These are phyloP conservation scores for Gymnocephalus cernua DNA, from an alignment of 2,113 vertebrate species.

Conservation along the genomic window DNA sequence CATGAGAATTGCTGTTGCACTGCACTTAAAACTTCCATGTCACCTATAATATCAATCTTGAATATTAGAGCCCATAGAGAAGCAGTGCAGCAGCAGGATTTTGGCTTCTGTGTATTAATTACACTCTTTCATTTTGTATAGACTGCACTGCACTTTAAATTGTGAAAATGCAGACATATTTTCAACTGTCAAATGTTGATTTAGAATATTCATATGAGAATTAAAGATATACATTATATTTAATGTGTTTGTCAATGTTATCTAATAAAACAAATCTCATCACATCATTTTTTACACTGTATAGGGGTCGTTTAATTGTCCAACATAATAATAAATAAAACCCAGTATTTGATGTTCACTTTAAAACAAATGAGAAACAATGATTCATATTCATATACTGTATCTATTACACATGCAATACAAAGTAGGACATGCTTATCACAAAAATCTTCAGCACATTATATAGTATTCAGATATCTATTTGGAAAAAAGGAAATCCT, in stretches of 20 bases:
- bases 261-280: background rate
- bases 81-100: background rate
- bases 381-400: background rate
- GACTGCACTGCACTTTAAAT: conserved; percentile 51
- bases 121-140: conserved; percentile 18
- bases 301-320: too few relatives aligned
- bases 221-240: conserved; percentile 29
- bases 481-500: too few relatives aligned
- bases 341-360: background rate
- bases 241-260: background rate
- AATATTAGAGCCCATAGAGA: background rate
- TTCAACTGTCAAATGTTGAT: conserved; percentile 25
- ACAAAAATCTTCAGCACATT: background rate
- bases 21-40: background rate
- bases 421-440: background rate
- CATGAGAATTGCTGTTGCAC: background rate
- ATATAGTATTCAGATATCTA: background rate
- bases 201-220: conserved; percentile 44
- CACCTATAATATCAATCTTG: background rate
- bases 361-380: background rate
- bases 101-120: background rate
- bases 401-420: background rate
- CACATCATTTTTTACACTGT: background rate
- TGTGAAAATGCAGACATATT: conserved; percentile 21
- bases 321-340: too few relatives aligned